Evolutionary conservation across 2,797 vertebrate genomes (phyloP), one percentile per base, ranked within the genome.

Genomic region (Macropus fuliginosus): DNA sequence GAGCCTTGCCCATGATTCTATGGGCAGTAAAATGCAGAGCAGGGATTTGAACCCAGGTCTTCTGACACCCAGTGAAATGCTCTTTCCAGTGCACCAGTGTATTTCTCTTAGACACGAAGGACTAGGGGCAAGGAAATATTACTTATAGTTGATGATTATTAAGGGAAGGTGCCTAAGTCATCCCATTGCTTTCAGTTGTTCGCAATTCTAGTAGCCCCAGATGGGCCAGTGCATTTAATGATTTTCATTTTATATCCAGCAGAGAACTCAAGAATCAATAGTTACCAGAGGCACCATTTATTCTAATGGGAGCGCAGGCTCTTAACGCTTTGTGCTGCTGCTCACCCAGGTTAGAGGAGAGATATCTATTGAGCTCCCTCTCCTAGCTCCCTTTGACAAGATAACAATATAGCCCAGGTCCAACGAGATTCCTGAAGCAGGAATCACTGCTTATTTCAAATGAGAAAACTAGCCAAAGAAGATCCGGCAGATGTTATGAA

Each of bases 391-490:
- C 94, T 95, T 95, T 55, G 95, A 91, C n/a, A 18, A 55, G 54
- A 94, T 55, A 95, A 29, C 91, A 90, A 12, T 91, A 94, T 92
- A 62, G 40, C 54, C 94, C 14, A n/a, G 57, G 93, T 92, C 66
- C 94, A 91, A 94, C 87, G 81, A 50, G 95, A 95, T 55, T 56
- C 56, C 50, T 96, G 2, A 1, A 91, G 55, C 28, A 93, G 8
- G 54, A 93, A 54, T 40, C 96, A 56, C 94, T 92, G 4, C 62
- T 74, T 74, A 74, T 97, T 93, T 94, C 92, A 28, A 62, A 95
- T 95, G 96, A 93, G 52, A 12, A 96, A 96, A 94, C 90, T 95
- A 95, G 92, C 91, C 96, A 96, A 94, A 93, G 92, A 93, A 97
- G 94, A 92, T 94, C 90, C 24, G 29, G 95, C 93, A 81, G 56